Base-by-base conservation (phyloP, 2,888 invertebrate species). In the Drosophila kambysellisi region DNA sequence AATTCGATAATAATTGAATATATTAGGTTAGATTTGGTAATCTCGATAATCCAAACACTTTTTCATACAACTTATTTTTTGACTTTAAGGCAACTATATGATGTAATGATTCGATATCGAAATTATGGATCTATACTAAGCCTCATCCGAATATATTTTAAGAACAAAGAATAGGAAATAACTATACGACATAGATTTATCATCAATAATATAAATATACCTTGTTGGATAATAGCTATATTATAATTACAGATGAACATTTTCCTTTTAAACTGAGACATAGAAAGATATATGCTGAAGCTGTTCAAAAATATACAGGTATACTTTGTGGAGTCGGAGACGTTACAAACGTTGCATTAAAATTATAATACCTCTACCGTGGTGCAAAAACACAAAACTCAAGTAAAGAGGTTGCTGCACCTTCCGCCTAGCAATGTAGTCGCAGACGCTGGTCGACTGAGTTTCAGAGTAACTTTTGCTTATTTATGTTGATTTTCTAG, bases 401-500 rank as follows among this genome's bases (percentile, higher is more conserved):
- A 37, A 35, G 25, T 29, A 15, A 48, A 65, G 46, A 75, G 63
- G 63, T 69, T 75, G 65, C 41, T 62, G 56, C 64, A 60, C 70
- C 64, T 70, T 64, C 56, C 56, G 60, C 70, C 46, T 75, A 59
- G 68, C 53, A 61, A 54, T 69, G 59, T 30, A 65, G 72, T 43
- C 43, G 12, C 25, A 66, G 60, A 60, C 70, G 60, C 39, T 41
- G 20, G 32, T 15, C 46, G 46, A 46, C 61, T 56, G 57, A 46
- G 41, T 60, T 51, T 54, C 33, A 25, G 79, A 67, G 56, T 62
- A 88, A 89, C 67, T 89, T 87, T 81, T 81, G 77, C 84, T 88
- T 89, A 89, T 89, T 87, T 87, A 89, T 89, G 86, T 89, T 89
- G 89, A 89, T 87, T 89, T 88, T 79, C 73, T 79, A 81, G 85